A percentile compares a stretch with the other conserved stretches of the same genome.
Evolutionary conservation across 2,888 invertebrate genomes (phyloP).

Genomic region (Drosophila merina): DNA sequence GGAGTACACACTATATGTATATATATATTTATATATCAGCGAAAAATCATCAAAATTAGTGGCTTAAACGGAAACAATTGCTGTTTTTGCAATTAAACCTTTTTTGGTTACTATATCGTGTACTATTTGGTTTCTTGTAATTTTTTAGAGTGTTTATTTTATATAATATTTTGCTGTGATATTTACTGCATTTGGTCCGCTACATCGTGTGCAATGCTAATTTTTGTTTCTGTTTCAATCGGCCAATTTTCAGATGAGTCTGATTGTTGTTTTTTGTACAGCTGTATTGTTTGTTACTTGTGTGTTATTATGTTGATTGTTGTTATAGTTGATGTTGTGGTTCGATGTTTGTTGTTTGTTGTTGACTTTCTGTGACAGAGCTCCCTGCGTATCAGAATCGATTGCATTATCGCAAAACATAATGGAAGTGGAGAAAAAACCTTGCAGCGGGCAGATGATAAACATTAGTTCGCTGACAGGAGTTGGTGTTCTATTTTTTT

Average conservation of each 20-base stretch:
- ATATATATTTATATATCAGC: slow-evolving; percentile 35
- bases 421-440: slow-evolving; percentile 51
- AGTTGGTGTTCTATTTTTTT: slow-evolving; percentile 7
- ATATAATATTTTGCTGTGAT: slow-evolving; percentile 26
- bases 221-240: slow-evolving; percentile 19
- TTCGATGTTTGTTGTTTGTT: slow-evolving; percentile 37
- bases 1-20: slow-evolving; percentile 47
- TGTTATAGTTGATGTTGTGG: slow-evolving; percentile 38
- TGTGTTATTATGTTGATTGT: slow-evolving; percentile 37
- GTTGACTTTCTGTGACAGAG: slow-evolving; percentile 72
- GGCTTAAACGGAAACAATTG: slow-evolving; percentile 26
- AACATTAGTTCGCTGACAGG: slow-evolving; percentile 70
- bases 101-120: slow-evolving; percentile 12
- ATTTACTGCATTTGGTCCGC: slow-evolving; percentile 21
- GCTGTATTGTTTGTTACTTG: slow-evolving; percentile 41
- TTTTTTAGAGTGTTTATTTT: slow-evolving; percentile 27
- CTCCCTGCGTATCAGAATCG: slow-evolving; percentile 67
- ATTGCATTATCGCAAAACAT: slow-evolving; percentile 46
- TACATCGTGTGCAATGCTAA: slow-evolving; percentile 37
- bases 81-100: slow-evolving; percentile 21
- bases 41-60: slow-evolving; percentile 31
- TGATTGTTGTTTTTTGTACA: slow-evolving; percentile 24
- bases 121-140: slow-evolving; percentile 14
- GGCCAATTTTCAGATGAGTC: slow-evolving; percentile 58
- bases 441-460: slow-evolving; percentile 71